Conservation (phyloP, 2,888 invertebrate genomes). For the Melanophora roralis region DNA sequence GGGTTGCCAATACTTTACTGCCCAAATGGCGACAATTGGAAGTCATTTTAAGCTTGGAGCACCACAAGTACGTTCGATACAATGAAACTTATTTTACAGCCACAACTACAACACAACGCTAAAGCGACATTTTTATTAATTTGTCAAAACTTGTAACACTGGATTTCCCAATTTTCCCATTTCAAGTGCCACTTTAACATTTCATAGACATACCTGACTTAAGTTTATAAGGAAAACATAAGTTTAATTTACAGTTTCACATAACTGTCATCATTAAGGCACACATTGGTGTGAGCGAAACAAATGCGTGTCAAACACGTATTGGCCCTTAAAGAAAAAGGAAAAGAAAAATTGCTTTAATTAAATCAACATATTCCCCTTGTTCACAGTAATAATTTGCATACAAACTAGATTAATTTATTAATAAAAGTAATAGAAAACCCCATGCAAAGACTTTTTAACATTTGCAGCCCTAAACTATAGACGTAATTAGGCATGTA, state of each 20-base stretch:
- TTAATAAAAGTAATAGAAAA: neutral
- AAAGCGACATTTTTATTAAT: too few species aligned
- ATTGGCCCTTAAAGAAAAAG: constrained; percentile 10
- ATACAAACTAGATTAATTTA: constrained; percentile 53
- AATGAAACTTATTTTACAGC: too few species aligned
- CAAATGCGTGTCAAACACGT: constrained; percentile 57
- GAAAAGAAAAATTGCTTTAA: neutral
- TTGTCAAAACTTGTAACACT: neutral
- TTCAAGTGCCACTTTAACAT: neutral
- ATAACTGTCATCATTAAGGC: constrained; percentile 58
- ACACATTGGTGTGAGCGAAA: constrained; percentile 46
- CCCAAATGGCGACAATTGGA: too few species aligned
- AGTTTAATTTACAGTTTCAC: constrained; percentile 35
- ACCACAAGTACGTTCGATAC: too few species aligned
- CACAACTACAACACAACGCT: too few species aligned
- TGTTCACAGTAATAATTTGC: constrained; percentile 42
- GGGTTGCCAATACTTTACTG: too few species aligned
- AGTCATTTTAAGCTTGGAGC: too few species aligned
- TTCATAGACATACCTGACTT: neutral
- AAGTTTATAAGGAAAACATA: neutral
- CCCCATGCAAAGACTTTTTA: constrained; percentile 2
- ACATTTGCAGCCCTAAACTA: neutral
- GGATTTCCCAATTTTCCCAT: neutral
- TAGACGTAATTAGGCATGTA: neutral
- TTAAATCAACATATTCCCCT: constrained; percentile 11